Conservation (phyloP, 92 coral and sea anemone species). For the Galaxea fascicularis region DNA sequence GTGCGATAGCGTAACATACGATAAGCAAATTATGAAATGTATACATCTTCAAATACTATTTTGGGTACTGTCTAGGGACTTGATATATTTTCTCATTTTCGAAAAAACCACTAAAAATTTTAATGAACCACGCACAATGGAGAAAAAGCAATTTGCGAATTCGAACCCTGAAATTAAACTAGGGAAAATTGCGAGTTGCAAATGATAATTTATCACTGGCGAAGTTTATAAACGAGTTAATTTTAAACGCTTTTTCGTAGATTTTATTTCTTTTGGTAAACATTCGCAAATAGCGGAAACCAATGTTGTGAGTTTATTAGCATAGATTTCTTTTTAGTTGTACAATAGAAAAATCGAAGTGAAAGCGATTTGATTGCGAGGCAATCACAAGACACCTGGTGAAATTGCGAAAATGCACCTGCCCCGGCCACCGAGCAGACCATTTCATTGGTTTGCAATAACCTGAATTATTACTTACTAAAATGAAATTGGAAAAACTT, state of each 20-base stretch:
- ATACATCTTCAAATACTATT: not conserved
- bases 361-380: conserved; percentile 29
- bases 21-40: conserved; percentile 14
- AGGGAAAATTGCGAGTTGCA: conserved; percentile 36
- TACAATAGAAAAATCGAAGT: conserved; percentile 23
- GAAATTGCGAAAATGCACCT: conserved; percentile 17
- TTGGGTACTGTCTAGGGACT: not conserved
- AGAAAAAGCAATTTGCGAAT: conserved; percentile 27
- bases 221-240: conserved; percentile 45
- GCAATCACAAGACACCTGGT: conserved; percentile 39
- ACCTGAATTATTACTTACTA: conserved; percentile 29
- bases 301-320: conserved; percentile 27
- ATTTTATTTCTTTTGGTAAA: conserved; percentile 10
- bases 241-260: conserved; percentile 23
- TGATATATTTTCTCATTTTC: conserved; percentile 34
- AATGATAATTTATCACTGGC: conserved; percentile 7
- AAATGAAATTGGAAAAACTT: conserved; percentile 63
- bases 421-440: conserved; percentile 11
- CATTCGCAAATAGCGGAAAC: conserved; percentile 31
- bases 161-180: conserved; percentile 17
- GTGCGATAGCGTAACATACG: not conserved
- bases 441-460: conserved; percentile 66
- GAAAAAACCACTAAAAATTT: conserved; percentile 23
- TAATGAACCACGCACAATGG: conserved; percentile 15
- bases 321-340: not conserved